Evolutionary conservation across 2,888 invertebrate genomes (phyloP), one percentile per base, ranked within the genome.

Genomic region (Cheilosia variabilis): DNA sequence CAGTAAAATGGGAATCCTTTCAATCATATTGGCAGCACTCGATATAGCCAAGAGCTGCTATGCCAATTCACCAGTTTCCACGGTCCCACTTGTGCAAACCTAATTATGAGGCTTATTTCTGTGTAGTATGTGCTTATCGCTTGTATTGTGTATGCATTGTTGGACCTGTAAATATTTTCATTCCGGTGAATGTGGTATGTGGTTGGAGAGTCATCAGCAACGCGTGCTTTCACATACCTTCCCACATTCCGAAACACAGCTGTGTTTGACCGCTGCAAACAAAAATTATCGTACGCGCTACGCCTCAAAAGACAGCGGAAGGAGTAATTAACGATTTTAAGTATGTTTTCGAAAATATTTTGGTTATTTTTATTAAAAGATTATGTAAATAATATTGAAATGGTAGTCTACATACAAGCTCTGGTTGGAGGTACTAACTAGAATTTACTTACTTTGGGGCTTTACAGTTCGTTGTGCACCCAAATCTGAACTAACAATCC

Each of bases 101-200:
- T 68, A 77, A 77, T 77, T 77, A 77, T 68, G 43, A 60, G 43
- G 52, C 34, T 24, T 34, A 43, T 52, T 58, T 27, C 37, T 31
- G 15, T 41, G 22, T 19, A 7, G 37, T 76, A 37, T 60, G 41
- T 76, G 22, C 41, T 52, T 57, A 65, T n/a, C 17, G 66, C 76
- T 50, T 9, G 34, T 34, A 10, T 10, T 15, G 52, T 60, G 68
- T 68, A 45, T 68, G 58, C 68, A 53, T 47, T 77, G 68, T 77
- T 77, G 52, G 60, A 53, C 60, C 9, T 68, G 76, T 77, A 68
- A 77, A 77, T 77, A 77, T 77, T 77, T 77, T 53, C 68, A 31
- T 34, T 52, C 24, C 43, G 53, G 41, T 45, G 34, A 22, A 58
- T 47, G 57, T 9, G 66, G 66, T 53, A 13, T 57, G 57, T 47